phyloP scores from a whole-genome alignment of 2,888 invertebrate species.

The Yponomeuta plumbellus region DNA sequence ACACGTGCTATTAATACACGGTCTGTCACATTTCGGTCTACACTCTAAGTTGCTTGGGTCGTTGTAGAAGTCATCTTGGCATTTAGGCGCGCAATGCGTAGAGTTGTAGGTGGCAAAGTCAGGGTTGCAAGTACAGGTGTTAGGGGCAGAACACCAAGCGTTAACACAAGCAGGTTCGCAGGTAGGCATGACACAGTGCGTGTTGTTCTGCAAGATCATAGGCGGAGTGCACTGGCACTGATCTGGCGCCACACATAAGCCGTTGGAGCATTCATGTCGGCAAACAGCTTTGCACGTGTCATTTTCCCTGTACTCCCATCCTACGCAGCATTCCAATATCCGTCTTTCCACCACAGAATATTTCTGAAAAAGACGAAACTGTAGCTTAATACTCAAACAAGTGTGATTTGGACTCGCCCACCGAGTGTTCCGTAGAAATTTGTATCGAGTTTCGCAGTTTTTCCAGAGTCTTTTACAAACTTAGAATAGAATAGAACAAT shows the following conservation, averaged over 20 bases:
- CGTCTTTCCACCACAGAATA: background rate
- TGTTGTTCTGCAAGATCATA: slow-evolving; percentile 20
- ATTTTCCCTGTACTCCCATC: slow-evolving; percentile 6
- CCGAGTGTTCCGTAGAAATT: no score
- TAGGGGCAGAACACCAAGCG: slow-evolving; percentile 26
- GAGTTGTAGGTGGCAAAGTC: slow-evolving; percentile 17
- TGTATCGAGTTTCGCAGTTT: no score
- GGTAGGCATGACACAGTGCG: slow-evolving; percentile 24
- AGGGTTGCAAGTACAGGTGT: slow-evolving; percentile 17
- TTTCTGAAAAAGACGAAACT: background rate
- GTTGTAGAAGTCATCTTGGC: slow-evolving; percentile 7
- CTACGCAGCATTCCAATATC: slow-evolving; percentile 15
- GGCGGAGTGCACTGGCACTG: slow-evolving; percentile 42
- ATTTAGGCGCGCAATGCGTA: slow-evolving; percentile 23
- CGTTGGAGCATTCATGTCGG: slow-evolving; percentile 38
- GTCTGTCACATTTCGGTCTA: slow-evolving; percentile 29
- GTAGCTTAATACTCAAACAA: no score
- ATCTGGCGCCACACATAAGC: slow-evolving; percentile 40
- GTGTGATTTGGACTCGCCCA: no score
- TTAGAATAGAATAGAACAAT: no score
- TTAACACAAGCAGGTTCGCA: slow-evolving; percentile 43
- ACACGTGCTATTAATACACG: slow-evolving; percentile 50
- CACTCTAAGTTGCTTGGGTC: slow-evolving; percentile 20
- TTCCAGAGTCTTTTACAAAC: no score
- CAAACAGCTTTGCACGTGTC: slow-evolving; percentile 25